phyloP scores from a whole-genome alignment of 92 coral and sea anemone genomes.

The Phymanthus crucifer region DNA sequence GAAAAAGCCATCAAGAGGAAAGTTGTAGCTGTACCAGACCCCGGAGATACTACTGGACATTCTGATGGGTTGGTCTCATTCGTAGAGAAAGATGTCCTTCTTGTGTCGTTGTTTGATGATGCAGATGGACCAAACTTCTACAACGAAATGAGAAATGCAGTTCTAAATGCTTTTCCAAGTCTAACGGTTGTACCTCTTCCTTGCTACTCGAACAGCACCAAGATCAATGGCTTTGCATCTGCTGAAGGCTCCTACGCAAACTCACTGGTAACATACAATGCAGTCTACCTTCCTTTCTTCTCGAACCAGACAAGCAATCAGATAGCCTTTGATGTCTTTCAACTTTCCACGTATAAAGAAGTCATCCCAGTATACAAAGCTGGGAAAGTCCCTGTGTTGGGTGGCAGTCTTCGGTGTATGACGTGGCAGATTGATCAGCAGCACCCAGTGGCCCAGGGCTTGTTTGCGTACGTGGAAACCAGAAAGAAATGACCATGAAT shows the following conservation, averaged over 20 bases:
- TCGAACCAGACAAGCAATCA: constrained; percentile 48
- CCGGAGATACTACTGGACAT: constrained; percentile 65
- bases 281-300: too few species aligned
- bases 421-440: constrained; percentile 72
- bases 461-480: constrained; percentile 47
- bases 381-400: constrained; percentile 55
- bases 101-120: constrained; percentile 53
- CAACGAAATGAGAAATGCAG: constrained; percentile 47
- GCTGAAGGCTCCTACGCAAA: too few species aligned
- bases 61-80: constrained; percentile 74
- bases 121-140: constrained; percentile 46
- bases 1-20: constrained; percentile 49
- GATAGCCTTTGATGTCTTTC: constrained; percentile 53
- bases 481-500: neutral
- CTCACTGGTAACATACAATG: too few species aligned
- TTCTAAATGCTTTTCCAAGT: constrained; percentile 52
- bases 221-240: constrained; percentile 48
- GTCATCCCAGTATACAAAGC: constrained; percentile 66
- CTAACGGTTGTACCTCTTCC: constrained; percentile 55
- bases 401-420: constrained; percentile 84
- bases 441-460: constrained; percentile 61
- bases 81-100: constrained; percentile 59
- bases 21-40: constrained; percentile 66
- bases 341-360: constrained; percentile 50
- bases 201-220: constrained; percentile 38